Conservation (phyloP, 2,113 vertebrate species). For the Corythornis cristatus region DNA sequence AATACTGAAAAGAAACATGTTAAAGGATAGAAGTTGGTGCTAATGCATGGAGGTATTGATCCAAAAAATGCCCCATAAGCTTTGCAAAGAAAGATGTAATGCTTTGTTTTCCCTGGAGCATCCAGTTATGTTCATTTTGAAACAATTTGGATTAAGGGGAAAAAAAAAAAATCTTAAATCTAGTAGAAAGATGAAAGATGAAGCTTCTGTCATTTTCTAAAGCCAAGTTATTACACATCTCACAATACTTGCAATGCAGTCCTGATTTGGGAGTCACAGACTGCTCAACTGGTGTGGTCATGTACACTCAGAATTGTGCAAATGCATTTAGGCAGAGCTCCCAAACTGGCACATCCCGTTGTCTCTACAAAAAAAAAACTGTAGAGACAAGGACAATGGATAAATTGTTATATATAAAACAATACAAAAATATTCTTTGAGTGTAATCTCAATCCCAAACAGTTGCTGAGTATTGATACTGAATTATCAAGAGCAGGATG, state of each 20-base stretch:
- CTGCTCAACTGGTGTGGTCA: background rate
- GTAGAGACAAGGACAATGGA: background rate
- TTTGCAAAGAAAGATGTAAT: background rate
- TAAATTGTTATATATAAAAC: background rate
- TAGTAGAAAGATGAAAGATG: background rate
- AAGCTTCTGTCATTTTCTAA: background rate
- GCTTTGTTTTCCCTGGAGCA: background rate
- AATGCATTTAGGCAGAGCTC: background rate
- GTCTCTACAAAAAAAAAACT: background rate
- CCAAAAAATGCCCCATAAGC: background rate
- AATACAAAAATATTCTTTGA: background rate
- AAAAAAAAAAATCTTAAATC: background rate
- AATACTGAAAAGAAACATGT: background rate
- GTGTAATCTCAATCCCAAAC: background rate
- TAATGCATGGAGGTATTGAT: background rate
- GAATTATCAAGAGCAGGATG: background rate
- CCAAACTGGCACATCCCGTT: accelerated
- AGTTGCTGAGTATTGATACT: background rate
- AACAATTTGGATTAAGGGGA: background rate
- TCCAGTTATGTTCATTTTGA: background rate
- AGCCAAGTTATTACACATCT: background rate
- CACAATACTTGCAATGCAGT: background rate
- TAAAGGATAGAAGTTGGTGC: background rate
- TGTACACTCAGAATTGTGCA: background rate
- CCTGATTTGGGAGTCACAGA: background rate